phyloP scores from a whole-genome alignment of 1,140 invertebrate genomes.

The Apocrypta bakeri region DNA sequence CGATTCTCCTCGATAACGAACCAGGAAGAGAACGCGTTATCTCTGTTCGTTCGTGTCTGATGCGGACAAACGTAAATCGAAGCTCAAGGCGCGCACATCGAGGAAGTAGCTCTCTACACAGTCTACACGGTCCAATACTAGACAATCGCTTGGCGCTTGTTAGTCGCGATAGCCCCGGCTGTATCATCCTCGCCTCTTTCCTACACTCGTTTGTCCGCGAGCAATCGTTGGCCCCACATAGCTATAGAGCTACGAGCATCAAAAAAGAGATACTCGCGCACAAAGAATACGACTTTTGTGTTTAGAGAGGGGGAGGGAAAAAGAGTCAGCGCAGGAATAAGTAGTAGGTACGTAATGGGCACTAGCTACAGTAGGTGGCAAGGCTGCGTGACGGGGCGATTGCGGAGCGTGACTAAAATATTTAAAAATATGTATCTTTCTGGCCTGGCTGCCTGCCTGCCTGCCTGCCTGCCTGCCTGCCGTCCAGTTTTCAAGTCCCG shows the following conservation, averaged over 20 bases:
- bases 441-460: slow-evolving; percentile 65
- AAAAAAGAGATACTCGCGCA: background rate
- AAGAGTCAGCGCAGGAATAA: slow-evolving; percentile 46
- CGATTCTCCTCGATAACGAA: no score
- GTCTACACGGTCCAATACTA: no score
- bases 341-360: slow-evolving; percentile 71
- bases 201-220: background rate
- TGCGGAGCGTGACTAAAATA: slow-evolving; percentile 76
- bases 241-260: background rate
- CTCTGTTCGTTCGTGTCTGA: no score
- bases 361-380: slow-evolving; percentile 69
- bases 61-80: no score
- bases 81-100: no score
- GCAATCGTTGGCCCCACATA: background rate
- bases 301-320: background rate
- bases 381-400: slow-evolving; percentile 75
- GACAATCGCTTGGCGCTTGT: background rate
- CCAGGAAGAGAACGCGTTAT: no score
- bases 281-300: background rate
- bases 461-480: slow-evolving; percentile 64
- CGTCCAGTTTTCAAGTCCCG: slow-evolving; percentile 72
- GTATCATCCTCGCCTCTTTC: no score
- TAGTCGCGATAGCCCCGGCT: background rate
- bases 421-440: slow-evolving; percentile 77
- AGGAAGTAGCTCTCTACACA: no score